Base-by-base conservation (phyloP, 2,113 vertebrate genomes). In the Fulica atra region DNA sequence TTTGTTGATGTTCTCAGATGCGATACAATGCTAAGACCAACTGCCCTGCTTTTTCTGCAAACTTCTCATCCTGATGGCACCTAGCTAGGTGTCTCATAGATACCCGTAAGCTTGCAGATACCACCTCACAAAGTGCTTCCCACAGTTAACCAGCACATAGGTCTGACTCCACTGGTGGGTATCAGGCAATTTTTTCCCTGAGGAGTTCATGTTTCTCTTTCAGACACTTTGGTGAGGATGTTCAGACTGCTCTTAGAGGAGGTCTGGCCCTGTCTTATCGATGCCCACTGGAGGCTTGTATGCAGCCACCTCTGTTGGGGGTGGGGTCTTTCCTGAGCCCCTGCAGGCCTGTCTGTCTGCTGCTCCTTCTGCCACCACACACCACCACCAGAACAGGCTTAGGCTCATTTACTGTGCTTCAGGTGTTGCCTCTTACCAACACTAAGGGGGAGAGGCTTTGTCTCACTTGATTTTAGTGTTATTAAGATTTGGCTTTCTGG, bases 31-130 rank as follows among this genome's bases (percentile, higher is more conserved):
- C 36, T 53, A 48, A 57, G 18, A 33, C 31, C 13, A 60, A 56
- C 26, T 19, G 24, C 33, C 65, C 28, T 90, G 71, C 23, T 50
- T 65, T 65, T 92, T 31, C 54, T 88, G 19, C 26, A 50, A 29
- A 8, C 7, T 81, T 33, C 29, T 83, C 25, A 36, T 46, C 44
- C 57, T 40, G 53, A 65, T 36, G 2, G 1, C 40, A 81, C 50
- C 31, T 70, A 50, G 10, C n/a, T 36, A 44, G 16, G 7, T 53
- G 21, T 42, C 86, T 73, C 25, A 26, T 0, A 56, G 16, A 18
- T 56, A 66, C 6, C 28, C 29, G 40, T 51, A 85, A 64, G 64
- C 0, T 0, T 64, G 25, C n/a, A 72, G 38, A 60, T 35, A 66
- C 15, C 66, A 51, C 4, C 29, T 71, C 73, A 64, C 24, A 56